Conservation (phyloP, 2,113 vertebrate species). For the Scortum barcoo region DNA sequence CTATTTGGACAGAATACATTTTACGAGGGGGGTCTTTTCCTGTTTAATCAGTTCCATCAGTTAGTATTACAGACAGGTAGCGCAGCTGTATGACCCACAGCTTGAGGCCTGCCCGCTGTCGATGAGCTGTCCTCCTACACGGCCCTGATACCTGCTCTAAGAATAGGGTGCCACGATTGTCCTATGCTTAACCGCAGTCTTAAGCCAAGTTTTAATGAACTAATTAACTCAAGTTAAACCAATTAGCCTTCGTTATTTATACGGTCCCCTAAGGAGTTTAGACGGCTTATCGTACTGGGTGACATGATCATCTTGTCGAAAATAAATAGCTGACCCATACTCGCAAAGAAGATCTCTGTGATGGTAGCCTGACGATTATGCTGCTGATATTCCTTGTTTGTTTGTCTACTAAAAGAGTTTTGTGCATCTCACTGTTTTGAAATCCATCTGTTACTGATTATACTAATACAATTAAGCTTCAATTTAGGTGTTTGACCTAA, state of each 20-base stretch:
- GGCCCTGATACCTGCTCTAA: conserved; percentile 36
- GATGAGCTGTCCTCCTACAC: not conserved
- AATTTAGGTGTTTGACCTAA: not conserved
- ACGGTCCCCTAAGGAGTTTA: conserved; percentile 62
- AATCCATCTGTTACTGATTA: not conserved
- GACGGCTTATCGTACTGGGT: conserved; percentile 55
- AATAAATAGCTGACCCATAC: conserved; percentile 52
- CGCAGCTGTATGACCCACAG: not conserved
- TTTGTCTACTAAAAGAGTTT: not conserved
- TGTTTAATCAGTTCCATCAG: not conserved
- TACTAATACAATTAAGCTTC: too few relatives aligned
- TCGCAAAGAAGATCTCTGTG: not conserved
- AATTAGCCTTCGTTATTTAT: conserved; percentile 79
- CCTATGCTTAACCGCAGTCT: conserved; percentile 58
- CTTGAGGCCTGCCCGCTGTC: not conserved
- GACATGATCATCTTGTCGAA: conserved; percentile 36
- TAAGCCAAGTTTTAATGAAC: conserved; percentile 62
- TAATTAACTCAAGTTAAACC: conserved; percentile 79
- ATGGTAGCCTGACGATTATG: not conserved
- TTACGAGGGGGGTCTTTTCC: not conserved
- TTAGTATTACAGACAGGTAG: not conserved
- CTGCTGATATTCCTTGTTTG: not conserved
- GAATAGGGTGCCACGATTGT: conserved; percentile 48
- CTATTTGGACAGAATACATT: not conserved
- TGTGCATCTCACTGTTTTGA: not conserved